Evolutionary conservation across 2,797 vertebrate species (phyloP), one percentile per base, ranked within the genome.

Genomic region (Onychomys torridus): DNA sequence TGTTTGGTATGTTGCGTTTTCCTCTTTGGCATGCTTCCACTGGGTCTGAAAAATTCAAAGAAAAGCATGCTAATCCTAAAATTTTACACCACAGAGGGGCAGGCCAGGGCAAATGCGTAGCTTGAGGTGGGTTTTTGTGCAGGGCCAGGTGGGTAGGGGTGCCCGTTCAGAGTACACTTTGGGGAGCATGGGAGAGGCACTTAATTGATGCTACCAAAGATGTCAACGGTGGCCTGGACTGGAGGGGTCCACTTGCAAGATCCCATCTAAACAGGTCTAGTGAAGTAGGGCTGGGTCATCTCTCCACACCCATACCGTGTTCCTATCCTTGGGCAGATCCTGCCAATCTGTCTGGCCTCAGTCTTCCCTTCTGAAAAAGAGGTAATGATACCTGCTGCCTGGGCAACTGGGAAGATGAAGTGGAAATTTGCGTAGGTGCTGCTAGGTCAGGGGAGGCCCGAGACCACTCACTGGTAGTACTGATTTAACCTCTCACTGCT

Each of bases 11-110:
- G 46, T 10, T 90, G 40, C 52, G n/a, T 71, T 92, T 86, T 89
- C 59, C 52, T 92, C 57, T 91, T 89, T 65, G 90, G 37, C 76
- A 92, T 65, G 40, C 67, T 71, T 92, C 34, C 40, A 81, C 81
- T 93, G 69, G 73, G 75, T 61, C 87, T 93, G 85, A 83, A 85
- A 81, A 69, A 14, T 89, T 27, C 43, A 82, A 94, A 90, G 88
- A 29, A 90, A 89, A 94, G 93, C 43, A 55, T 14, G 32, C 37
- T 11, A 76, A 27, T 21, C 69, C 73, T 87, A 59, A 84, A 93
- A 73, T 19, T 29, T 46, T 27, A 29, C 10, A 32, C 14, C 0
- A 5, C n/a, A 40, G 21, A 85, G 21, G 94, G 96, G 94, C 85
- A 92, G 95, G 78, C 75, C 55, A 3, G 21, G 79, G 71, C 63